phyloP scores from a whole-genome alignment of 2,113 vertebrate genomes.

The Pycnonotus jocosus region DNA sequence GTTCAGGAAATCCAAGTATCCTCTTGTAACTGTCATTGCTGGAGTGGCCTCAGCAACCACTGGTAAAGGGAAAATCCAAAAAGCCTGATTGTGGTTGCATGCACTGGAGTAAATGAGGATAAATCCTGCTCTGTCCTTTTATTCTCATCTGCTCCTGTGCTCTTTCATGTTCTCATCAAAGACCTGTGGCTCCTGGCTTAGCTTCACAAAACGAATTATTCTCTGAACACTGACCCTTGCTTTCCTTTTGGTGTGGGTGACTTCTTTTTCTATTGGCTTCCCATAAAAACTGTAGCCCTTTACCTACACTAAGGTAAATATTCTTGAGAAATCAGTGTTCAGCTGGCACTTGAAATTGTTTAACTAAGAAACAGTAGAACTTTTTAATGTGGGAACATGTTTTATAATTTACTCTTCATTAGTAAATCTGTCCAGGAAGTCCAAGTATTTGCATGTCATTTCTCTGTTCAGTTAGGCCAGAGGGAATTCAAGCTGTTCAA shows the following conservation, averaged over 20 bases:
- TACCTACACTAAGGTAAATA: background rate
- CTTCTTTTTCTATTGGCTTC: background rate
- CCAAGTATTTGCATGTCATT: background rate
- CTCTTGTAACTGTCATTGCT: background rate
- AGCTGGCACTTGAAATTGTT: background rate
- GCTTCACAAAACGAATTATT: background rate
- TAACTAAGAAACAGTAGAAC: background rate
- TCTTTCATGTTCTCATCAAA: conserved; percentile 35
- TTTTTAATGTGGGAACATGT: background rate
- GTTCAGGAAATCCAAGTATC: background rate
- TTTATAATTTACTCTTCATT: background rate
- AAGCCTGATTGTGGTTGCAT: background rate
- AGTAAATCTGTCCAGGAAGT: background rate
- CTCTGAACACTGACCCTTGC: background rate
- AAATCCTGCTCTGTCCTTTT: background rate
- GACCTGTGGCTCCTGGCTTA: background rate
- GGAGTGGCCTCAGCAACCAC: background rate
- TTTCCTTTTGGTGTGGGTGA: background rate
- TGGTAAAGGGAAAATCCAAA: background rate
- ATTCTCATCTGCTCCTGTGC: background rate
- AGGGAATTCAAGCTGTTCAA: background rate
- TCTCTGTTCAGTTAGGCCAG: background rate
- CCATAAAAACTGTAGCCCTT: background rate
- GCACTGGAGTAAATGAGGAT: background rate
- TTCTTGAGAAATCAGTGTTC: background rate